phyloP scores from a whole-genome alignment of 2,888 invertebrate species.

The Prosapia bicincta region DNA sequence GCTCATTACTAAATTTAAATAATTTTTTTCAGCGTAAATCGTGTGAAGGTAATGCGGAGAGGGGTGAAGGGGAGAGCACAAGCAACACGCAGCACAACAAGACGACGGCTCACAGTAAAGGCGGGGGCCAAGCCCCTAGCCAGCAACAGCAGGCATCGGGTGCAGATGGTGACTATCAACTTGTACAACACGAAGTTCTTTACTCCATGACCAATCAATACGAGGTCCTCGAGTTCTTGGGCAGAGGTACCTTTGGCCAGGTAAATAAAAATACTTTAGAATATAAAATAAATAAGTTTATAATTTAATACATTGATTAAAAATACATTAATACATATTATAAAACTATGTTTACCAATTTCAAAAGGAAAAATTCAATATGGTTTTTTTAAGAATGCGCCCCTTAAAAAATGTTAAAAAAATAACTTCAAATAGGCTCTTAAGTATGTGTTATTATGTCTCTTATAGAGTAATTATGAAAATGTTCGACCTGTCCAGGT shows the following conservation, averaged over 20 bases:
- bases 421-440: no score
- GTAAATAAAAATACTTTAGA: constrained; percentile 43
- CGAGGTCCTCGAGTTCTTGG: constrained; percentile 94
- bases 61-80: constrained; percentile 47
- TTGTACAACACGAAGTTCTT: constrained; percentile 96
- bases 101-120: constrained; percentile 79
- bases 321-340: no score
- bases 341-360: no score
- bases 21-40: constrained; percentile 55
- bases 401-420: no score
- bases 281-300: no score
- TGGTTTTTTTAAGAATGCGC: no score
- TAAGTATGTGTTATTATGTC: no score
- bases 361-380: no score
- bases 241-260: constrained; percentile 97
- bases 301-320: no score
- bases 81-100: constrained; percentile 47
- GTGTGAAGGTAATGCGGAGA: constrained; percentile 61
- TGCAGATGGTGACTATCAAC: constrained; percentile 96
- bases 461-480: no score
- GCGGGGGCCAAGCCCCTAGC: constrained; percentile 52
- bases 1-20: no score
- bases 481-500: no score
- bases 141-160: constrained; percentile 54
- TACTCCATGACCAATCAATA: constrained; percentile 96